Base-by-base conservation (phyloP, 2,888 invertebrate species). In the Melanostoma mellinum region DNA sequence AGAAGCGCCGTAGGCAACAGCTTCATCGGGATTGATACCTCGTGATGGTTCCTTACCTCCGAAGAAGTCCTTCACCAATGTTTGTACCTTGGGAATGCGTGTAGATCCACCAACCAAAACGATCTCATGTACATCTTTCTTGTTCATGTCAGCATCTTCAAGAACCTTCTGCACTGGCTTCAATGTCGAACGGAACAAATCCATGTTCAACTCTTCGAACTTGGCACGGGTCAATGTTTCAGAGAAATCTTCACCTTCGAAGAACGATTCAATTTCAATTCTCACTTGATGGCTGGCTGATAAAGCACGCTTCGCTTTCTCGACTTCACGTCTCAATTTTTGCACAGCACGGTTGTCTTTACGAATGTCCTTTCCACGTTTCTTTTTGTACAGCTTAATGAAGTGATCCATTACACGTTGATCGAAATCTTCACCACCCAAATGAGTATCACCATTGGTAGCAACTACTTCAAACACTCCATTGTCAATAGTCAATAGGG, bases 371-470 rank as follows among this genome's bases (percentile, higher is more conserved):
- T 98, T 98, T 91, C 98, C 97, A 94, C 97, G 97, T 95, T 99
- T 98, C 94, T 98, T 98, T 94, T 99, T 98, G 94, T 98, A 98
- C 90, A 99, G 92, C 92, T 99, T 99, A 91, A 98, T 97, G 93
- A 99, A 99, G 92, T 99, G 98, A 89, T 99, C 98, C 98, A 99
- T 98, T 3, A 99, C 98, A 87, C 98, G 94, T 92, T 99, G 98
- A 92, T 99, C 98, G 91, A 99, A 99, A 93, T 99, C 99, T 93
- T 99, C 99, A 91, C 99, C 99, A 89, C 99, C 98, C 92, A 99
- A 94, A 92, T 99, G 98, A 87, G 98, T 99, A 91, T 99, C 98
- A 88, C 99, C 99, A 52, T 91, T 91, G 74, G 91, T 91, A 42
- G 91, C 89, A 38, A 91, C 91, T 40, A 91, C 95, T 93, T 99